Evolutionary conservation across 2,113 vertebrate species (phyloP).

Genomic region (Colinus virginianus): DNA sequence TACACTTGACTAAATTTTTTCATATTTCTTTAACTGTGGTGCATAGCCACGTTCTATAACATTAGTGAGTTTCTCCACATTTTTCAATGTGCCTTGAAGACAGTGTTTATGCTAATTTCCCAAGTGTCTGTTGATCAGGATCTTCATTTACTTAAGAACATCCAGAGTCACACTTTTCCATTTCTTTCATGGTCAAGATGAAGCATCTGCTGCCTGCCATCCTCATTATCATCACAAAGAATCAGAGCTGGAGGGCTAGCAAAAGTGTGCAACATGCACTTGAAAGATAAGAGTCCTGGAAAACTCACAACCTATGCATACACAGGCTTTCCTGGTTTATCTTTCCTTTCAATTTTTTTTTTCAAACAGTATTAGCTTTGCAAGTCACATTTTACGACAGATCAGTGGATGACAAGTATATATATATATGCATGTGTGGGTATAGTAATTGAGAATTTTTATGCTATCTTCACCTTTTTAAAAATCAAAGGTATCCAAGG

Average conservation of each 20-base stretch:
- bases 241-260: background rate
- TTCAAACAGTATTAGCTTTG: background rate
- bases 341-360: background rate
- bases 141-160: slow-evolving; percentile 17
- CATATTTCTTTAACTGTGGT: background rate
- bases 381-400: background rate
- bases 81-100: background rate
- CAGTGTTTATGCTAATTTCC: background rate
- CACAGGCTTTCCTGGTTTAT: background rate
- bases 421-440: background rate
- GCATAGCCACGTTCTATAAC: background rate
- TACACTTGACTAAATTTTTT: background rate
- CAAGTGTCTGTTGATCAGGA: background rate
- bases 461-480: background rate
- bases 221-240: slow-evolving; percentile 36
- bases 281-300: slow-evolving; percentile 10
- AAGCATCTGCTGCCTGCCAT: slow-evolving; percentile 10
- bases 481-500: rapidly evolving
- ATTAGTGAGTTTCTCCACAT: background rate
- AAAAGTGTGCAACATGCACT: background rate
- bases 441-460: background rate
- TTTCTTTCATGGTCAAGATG: slow-evolving; percentile 36
- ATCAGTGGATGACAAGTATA: background rate
- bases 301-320: background rate
- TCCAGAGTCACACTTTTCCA: background rate